Evolutionary conservation across 2,888 invertebrate genomes (phyloP), one percentile per base, ranked within the genome.

Genomic region (Theristus sp.): DNA sequence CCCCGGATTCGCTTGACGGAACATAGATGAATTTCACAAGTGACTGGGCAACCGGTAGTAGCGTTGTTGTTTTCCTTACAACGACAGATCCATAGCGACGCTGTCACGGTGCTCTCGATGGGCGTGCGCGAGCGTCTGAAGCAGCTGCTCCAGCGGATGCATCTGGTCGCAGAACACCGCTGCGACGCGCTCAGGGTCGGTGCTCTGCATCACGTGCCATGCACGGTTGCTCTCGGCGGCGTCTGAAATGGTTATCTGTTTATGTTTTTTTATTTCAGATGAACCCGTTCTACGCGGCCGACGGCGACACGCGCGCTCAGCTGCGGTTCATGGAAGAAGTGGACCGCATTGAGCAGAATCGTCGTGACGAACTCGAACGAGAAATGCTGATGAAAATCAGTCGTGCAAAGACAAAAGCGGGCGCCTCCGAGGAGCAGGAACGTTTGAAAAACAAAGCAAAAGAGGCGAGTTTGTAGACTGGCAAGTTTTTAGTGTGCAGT

Each of bases 291-390:
- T 94, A 90, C 75, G 91, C 27, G 27, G 26, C 27, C 10, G 83
- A 84, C n/a, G 85, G 85, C 74, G 90, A 91, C 75, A 85, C 87
- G 22, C 84, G 86, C 71, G 83, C 84, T n/a, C 94, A 96, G 78
- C 80, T 96, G 60, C 90, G 91, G 77, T 96, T 96, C 77, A 79
- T 98, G 60, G 96, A 96, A 77, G 94, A 98, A 75, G 77, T 98
- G 62, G 96, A 96, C 75, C 84, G 86, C 70, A 83, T 89, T 60
- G 94, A 94, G 76, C 84, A 89, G 73, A 90, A 90, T 75, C 80
- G 89, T 61, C 88, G 93, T 66, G 93, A 94, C 61, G 96, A 98
- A 74, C 81, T 94, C 63, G 96, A 96, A 76, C 84, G 91, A 79
- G 79, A 96, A 58, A 76, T 96, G 67, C 80, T 89, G 65, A 90